A percentile compares a stretch with the other conserved stretches of the same genome.
Evolutionary conservation across 1,140 invertebrate species (phyloP).

Genomic region (Calliopsis andreniformis): DNA sequence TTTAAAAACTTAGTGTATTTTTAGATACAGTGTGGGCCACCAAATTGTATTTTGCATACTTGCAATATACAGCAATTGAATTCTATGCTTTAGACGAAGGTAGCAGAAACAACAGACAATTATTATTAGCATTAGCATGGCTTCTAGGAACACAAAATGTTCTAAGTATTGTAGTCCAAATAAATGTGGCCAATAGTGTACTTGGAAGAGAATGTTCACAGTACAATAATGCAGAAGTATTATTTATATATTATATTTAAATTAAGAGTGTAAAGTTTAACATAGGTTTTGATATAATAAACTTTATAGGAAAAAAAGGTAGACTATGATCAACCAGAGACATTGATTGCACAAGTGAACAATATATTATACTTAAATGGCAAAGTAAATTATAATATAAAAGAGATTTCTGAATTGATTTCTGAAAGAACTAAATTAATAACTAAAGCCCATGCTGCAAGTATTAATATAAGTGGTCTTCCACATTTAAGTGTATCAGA

Average conservation of each 20-base stretch:
- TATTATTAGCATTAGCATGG: slow-evolving; percentile 72
- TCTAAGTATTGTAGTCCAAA: slow-evolving; percentile 49
- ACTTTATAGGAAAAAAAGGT: slow-evolving; percentile 22
- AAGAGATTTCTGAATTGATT: slow-evolving; percentile 71
- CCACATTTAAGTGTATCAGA: slow-evolving; percentile 72
- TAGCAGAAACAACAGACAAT: slow-evolving; percentile 50
- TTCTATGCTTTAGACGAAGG: slow-evolving; percentile 63
- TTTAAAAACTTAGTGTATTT: slow-evolving; percentile 35
- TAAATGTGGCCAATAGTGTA: slow-evolving; percentile 57
- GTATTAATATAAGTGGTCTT: slow-evolving; percentile 61
- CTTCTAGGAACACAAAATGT: slow-evolving; percentile 65
- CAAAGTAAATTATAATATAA: slow-evolving; percentile 73
- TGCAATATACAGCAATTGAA: slow-evolving; percentile 69
- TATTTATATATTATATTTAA: background rate
- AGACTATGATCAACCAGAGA: slow-evolving; percentile 18
- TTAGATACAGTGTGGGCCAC: slow-evolving; percentile 62
- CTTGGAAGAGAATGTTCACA: slow-evolving; percentile 59
- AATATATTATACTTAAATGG: slow-evolving; percentile 65
- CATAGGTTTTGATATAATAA: background rate
- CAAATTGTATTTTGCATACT: slow-evolving; percentile 70
- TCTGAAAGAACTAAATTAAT: slow-evolving; percentile 67
- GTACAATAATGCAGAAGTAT: background rate
- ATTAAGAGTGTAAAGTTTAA: background rate
- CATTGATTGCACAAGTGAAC: slow-evolving; percentile 51
- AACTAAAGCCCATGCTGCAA: slow-evolving; percentile 68